Conservation (phyloP, 2,888 invertebrate genomes). For the Nycteola revayana region DNA sequence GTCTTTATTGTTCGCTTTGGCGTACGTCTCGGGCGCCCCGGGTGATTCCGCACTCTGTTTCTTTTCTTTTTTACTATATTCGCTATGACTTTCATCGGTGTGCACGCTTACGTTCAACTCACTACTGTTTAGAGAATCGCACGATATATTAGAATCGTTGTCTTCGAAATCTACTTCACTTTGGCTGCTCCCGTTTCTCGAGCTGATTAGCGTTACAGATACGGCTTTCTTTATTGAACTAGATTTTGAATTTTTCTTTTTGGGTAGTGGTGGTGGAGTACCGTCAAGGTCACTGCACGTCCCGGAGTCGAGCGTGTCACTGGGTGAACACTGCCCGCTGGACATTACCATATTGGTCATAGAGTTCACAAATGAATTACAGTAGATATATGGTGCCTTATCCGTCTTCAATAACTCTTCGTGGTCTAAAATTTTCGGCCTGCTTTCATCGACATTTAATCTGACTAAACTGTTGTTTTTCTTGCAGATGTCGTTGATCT, state of each 20-base stretch:
- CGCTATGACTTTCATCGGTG: constrained; percentile 72
- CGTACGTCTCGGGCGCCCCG: constrained; percentile 55
- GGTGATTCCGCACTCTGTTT: constrained; percentile 52
- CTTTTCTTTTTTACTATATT: constrained; percentile 69
- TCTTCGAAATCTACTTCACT: constrained; percentile 87
- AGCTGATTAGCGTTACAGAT: constrained; percentile 81
- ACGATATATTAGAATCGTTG: constrained; percentile 90
- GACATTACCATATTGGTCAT: constrained; percentile 84
- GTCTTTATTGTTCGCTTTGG: constrained; percentile 63
- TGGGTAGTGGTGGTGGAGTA: constrained; percentile 86
- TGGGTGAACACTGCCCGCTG: constrained; percentile 91
- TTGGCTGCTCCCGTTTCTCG: constrained; percentile 82
- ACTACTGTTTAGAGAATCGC: constrained; percentile 90
- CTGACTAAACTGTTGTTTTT: constrained; percentile 82
- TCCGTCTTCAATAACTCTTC: constrained; percentile 70
- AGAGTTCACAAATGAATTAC: constrained; percentile 80
- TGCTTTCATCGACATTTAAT: constrained; percentile 79
- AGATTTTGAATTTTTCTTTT: constrained; percentile 83
- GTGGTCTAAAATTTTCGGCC: constrained; percentile 75
- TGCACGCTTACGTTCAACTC: constrained; percentile 82
- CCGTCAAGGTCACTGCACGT: constrained; percentile 92
- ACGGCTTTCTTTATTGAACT: constrained; percentile 76
- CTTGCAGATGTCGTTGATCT: constrained; percentile 60
- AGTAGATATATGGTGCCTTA: constrained; percentile 83
- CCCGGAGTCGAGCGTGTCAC: constrained; percentile 91